Evolutionary conservation across 2,113 vertebrate species (phyloP), one percentile per base, ranked within the genome.

Genomic region (Hiodon alosoides): DNA sequence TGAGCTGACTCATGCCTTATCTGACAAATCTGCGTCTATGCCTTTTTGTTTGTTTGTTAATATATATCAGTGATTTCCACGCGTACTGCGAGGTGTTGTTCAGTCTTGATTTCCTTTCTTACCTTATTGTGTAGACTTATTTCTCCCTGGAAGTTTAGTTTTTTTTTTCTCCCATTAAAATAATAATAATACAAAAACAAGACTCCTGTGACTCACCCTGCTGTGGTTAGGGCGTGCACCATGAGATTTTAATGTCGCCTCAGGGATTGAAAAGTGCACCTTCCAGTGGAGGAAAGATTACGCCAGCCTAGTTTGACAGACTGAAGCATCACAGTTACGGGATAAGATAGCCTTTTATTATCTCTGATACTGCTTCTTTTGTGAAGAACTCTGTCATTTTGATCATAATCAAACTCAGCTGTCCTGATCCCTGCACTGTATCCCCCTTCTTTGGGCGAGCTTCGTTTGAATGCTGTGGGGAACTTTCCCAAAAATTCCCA

Each of bases 21-120:
- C 82, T 86, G 80, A 81, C 86, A 89, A 89, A 91, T 84, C 88
- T 86, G 84, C 86, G 81, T 86, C 89, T 86, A 88, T 86, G 85
- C 85, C 85, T 87, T 81, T 83, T 79, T 86, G 11, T 48, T 75
- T 78, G 31, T 31, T 31, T 31, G 73, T 77, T 65, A 88, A 87
- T 81, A 79, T 81, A 79, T 81, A 78, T 82, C 81, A 80, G 85
- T 87, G 87, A 89, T 55, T 64, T 51, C 16, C 31, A 78, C 81
- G 76, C 73, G 87, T 85, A 87, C 89, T 86, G 82, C 81, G 87
- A 85, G 81, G 80, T 82, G 88, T 86, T 86, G 85, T 87, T 79
- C 68, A 77, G 0, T 84, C 89, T 77, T 76, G 69, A 48, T 73
- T 16, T 14, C 4, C 14, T 17, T 53, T 57, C 52, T 58, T n/a